Evolutionary conservation across 2,888 invertebrate species (phyloP), one percentile per base, ranked within the genome.

Genomic region (Pseudolycoriella hygida): DNA sequence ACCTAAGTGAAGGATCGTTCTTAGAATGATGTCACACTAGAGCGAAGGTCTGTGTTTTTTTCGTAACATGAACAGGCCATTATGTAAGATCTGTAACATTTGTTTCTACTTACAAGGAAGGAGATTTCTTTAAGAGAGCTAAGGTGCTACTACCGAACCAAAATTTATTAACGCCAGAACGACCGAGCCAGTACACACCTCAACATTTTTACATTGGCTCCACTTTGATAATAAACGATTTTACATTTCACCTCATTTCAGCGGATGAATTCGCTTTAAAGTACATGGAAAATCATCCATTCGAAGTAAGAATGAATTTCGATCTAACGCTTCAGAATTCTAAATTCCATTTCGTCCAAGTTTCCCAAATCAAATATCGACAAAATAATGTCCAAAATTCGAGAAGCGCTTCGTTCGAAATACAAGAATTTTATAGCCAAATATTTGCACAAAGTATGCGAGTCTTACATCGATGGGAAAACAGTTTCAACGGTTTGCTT

Each of bases 261-360:
- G 88, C 89, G 2, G 93, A 94, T 59, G 82, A 86, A 56, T 93
- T 86, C 57, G 84, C 88, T 0, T 64, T 90, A 43, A 72, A 80
- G 39, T 92, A 86, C 57, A 81, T 92, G 89, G 92, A 93, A 61
- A 58, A 79, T 6, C 71, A 88, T 61, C 67, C 75, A 46, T 64
- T 73, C 46, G 74, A 85, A 72, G 88, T 86, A 17, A 34, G 37
- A 34, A 20, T 34, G 37, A 8, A 25, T 25, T 25, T 25, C 8
- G n/a, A n/a, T n/a, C n/a, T n/a, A n/a, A n/a, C n/a, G 12, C 15
- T 5, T 4, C 34, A 8, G 12, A 34, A 14, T 5, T 19, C n/a
- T n/a, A n/a, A n/a, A n/a, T n/a, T n/a, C n/a, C n/a, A n/a, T n/a
- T n/a, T n/a, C n/a, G n/a, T 34, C 55, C 3, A 12, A 81, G 83